Conservation (phyloP, 2,888 invertebrate genomes). For the Poecilus cupreus region DNA sequence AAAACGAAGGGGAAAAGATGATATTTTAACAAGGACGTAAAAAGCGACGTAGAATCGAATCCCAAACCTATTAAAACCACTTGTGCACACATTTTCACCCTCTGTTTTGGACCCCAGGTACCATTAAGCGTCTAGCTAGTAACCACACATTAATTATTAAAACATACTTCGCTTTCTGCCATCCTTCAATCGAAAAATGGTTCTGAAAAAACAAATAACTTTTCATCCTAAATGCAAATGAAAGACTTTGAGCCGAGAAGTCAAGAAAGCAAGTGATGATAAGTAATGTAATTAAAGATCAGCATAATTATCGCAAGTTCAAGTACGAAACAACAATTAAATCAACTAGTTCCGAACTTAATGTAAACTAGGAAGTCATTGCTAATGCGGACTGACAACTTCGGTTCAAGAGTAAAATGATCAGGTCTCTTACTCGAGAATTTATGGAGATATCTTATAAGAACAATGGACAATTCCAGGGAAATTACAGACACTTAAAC, state of each 20-base stretch:
- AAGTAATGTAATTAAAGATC: constrained; percentile 4
- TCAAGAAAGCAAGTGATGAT: neutral
- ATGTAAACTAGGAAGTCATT: constrained; percentile 19
- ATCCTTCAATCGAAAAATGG: neutral
- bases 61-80: constrained; percentile 28
- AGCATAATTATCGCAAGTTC: constrained; percentile 31
- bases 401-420: neutral
- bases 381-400: constrained; percentile 18
- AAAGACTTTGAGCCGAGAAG: no score
- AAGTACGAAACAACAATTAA: constrained; percentile 26
- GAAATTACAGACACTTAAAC: neutral
- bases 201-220: no score
- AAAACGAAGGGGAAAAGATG: neutral
- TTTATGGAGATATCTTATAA: neutral
- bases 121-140: neutral
- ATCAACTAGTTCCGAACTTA: constrained; percentile 21
- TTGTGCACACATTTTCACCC: constrained; percentile 16
- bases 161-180: neutral
- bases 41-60: constrained; percentile 18
- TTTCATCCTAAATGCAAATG: no score
- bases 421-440: constrained; percentile 1
- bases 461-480: neutral
- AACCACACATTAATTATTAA: constrained; percentile 21
- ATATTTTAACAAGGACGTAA: constrained; percentile 34
- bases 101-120: constrained; percentile 13